A percentile compares a stretch with the other conserved stretches of the same genome.
Evolutionary conservation across 2,113 vertebrate genomes (phyloP).

Genomic region (Tetrao urogallus): DNA sequence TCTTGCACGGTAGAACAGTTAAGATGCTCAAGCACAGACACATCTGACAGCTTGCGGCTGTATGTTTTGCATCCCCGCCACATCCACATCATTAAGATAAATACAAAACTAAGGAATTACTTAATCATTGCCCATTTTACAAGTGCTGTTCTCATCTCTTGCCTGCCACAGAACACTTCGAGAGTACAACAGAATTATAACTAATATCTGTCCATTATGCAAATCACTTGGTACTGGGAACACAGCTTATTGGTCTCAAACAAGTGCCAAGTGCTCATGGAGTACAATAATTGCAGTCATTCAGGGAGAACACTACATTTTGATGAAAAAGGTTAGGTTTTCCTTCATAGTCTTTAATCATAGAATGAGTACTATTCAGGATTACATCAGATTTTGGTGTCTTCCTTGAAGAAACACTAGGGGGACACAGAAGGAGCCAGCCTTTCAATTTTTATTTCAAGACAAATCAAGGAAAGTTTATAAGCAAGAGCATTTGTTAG

Average conservation of each 20-base stretch:
- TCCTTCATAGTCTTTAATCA: not conserved
- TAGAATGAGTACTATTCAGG: not conserved
- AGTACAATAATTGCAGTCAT: not conserved
- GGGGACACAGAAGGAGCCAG: not conserved
- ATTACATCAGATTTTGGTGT: not conserved
- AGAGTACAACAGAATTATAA: not conserved
- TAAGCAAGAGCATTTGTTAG: not conserved
- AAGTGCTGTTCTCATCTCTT: not conserved
- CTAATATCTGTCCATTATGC: conserved; percentile 21
- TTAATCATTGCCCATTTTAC: not conserved
- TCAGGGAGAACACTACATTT: not conserved
- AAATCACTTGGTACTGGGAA: not conserved
- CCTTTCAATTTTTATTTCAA: not conserved
- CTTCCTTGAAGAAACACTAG: not conserved
- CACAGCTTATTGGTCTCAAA: not conserved
- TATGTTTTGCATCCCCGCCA: not conserved
- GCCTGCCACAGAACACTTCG: not conserved
- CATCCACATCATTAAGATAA: not conserved
- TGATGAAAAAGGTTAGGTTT: not conserved
- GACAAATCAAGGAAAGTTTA: not conserved
- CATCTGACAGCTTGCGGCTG: not conserved
- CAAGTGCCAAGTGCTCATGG: not conserved
- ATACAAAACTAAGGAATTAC: not conserved
- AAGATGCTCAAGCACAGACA: not conserved
- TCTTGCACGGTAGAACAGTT: not conserved